These are phyloP conservation scores for Strix uralensis DNA, from an alignment of 2,113 vertebrate species.

Conservation along the genomic window DNA sequence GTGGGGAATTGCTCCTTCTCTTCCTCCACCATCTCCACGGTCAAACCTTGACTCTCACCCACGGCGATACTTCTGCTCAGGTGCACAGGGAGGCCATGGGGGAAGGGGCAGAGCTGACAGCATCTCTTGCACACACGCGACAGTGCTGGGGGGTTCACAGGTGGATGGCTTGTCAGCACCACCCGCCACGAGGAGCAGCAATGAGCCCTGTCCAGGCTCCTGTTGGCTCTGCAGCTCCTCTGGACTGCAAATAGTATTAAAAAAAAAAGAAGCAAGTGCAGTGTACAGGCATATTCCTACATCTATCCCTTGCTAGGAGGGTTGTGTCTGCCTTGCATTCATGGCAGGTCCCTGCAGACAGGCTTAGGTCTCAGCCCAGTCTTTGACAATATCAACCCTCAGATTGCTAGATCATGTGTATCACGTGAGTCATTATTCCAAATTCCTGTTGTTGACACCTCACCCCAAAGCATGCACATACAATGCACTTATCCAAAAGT, in stretches of 20 bases:
- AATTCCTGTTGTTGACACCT: neutral
- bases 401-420: neutral
- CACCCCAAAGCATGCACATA: neutral
- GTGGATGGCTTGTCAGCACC: neutral
- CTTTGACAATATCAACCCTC: neutral
- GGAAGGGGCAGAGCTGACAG: neutral
- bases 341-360: neutral
- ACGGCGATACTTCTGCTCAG: neutral
- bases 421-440: too few species aligned
- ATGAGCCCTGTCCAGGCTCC: neutral
- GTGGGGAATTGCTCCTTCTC: neutral
- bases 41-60: neutral
- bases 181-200: rapidly evolving
- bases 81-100: neutral
- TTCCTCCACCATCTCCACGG: neutral
- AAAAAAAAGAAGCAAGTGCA: rapidly evolving
- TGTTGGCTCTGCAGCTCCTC: neutral
- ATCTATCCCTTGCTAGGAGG: neutral
- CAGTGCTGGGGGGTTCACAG: neutral
- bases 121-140: rapidly evolving
- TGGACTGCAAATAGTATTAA: neutral
- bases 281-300: neutral
- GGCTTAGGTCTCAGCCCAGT: neutral
- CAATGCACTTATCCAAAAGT: neutral
- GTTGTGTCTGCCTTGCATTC: neutral